These are phyloP conservation scores for Podarcis raffonei DNA, from an alignment of 2,113 vertebrate species.

Conservation along the genomic window DNA sequence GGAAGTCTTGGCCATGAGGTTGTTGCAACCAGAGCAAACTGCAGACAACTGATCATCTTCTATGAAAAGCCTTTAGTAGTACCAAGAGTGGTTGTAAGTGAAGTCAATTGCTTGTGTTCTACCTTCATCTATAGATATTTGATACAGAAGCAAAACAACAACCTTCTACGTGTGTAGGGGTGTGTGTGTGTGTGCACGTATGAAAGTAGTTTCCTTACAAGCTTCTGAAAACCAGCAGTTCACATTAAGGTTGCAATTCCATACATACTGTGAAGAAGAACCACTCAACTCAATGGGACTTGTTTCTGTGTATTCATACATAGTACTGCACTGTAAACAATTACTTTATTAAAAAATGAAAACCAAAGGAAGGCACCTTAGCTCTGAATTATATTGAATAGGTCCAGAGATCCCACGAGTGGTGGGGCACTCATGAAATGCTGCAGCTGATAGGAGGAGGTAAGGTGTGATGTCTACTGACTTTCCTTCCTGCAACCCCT, in stretches of 20 bases:
- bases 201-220: not conserved
- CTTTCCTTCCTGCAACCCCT: too few species aligned
- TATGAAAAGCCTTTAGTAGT: not conserved
- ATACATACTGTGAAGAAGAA: too few species aligned
- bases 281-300: too few species aligned
- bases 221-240: not conserved
- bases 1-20: not conserved
- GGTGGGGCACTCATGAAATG: not conserved
- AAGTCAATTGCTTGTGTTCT: not conserved
- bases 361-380: not conserved
- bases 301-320: too few species aligned
- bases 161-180: not conserved
- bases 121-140: not conserved
- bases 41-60: not conserved
- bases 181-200: not conserved
- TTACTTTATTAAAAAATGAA: too few species aligned
- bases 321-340: too few species aligned
- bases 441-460: not conserved
- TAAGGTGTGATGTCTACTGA: not conserved
- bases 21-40: not conserved
- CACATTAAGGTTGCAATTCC: too few species aligned
- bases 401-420: not conserved
- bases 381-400: not conserved
- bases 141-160: not conserved
- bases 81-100: not conserved